These are phyloP conservation scores for Auanema sp. DNA, from an alignment of 2,888 invertebrate genomes.

Conservation along the genomic window DNA sequence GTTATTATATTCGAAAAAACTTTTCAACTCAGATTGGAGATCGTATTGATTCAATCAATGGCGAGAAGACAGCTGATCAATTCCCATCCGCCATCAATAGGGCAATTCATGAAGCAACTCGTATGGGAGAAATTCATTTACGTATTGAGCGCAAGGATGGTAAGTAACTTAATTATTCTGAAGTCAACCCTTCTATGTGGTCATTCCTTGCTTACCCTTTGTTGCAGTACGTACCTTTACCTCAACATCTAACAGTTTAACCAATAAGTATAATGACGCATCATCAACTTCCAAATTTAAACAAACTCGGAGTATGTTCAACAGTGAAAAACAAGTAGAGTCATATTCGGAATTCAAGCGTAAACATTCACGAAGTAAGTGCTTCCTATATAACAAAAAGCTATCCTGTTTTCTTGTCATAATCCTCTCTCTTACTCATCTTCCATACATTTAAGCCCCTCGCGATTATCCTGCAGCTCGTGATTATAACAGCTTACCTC, in stretches of 20 bases:
- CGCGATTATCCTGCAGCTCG: constrained; percentile 26
- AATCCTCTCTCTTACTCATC: no score
- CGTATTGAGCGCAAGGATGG: constrained; percentile 30
- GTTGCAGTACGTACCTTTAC: constrained; percentile 13
- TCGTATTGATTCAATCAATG: constrained; percentile 63
- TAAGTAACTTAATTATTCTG: constrained; percentile 13
- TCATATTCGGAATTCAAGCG: constrained; percentile 44
- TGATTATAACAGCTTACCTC: constrained; percentile 42
- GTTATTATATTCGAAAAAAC: neutral
- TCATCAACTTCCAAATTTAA: constrained; percentile 2
- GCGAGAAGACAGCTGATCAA: constrained; percentile 54
- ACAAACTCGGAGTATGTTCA: constrained; percentile 23
- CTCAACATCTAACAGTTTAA: constrained; percentile 5
- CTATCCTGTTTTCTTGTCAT: neutral
- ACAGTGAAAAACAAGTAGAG: constrained; percentile 28
- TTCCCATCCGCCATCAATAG: constrained; percentile 61
- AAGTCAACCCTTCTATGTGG: neutral
- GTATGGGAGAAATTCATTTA: constrained; percentile 44
- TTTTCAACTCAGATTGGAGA: constrained; percentile 58
- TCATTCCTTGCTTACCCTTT: constrained; percentile 3
- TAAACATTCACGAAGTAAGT: constrained; percentile 26
- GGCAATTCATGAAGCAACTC: constrained; percentile 60
- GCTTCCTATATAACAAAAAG: neutral
- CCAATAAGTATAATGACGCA: constrained; percentile 7
- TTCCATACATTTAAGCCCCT: constrained; percentile 15